These are phyloP conservation scores for Myotis planiceps DNA, from an alignment of 2,797 vertebrate species.

Conservation along the genomic window DNA sequence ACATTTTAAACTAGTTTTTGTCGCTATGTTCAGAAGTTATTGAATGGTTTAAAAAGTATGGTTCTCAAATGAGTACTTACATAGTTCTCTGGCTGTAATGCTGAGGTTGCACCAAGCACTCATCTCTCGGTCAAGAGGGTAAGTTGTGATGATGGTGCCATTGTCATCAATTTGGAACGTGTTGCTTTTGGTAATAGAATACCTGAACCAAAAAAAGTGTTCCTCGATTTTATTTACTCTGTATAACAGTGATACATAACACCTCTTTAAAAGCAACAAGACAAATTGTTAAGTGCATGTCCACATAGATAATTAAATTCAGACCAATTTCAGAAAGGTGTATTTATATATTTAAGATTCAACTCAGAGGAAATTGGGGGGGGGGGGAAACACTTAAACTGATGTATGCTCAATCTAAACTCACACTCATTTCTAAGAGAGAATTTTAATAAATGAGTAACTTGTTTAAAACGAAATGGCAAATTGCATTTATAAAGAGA, in stretches of 20 bases:
- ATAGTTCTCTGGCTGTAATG: constrained; percentile 91
- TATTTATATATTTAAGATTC: constrained; percentile 75
- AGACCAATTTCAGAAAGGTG: constrained; percentile 65
- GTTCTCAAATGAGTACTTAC: constrained; percentile 87
- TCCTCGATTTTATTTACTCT: constrained; percentile 48
- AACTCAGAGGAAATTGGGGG: constrained; percentile 20
- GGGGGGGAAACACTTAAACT: constrained; percentile 75
- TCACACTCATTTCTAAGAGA: constrained; percentile 66
- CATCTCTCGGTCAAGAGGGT: constrained; percentile 92
- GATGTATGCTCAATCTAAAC: constrained; percentile 70
- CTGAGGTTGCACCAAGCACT: constrained; percentile 94
- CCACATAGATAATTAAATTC: not conserved
- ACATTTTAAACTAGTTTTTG: not conserved
- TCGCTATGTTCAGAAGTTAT: not conserved
- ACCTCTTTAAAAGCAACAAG: constrained; percentile 54
- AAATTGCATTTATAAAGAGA: constrained; percentile 72
- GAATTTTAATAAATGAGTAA: constrained; percentile 66
- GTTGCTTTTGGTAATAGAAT: constrained; percentile 88
- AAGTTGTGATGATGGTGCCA: constrained; percentile 90
- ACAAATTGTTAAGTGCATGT: constrained; percentile 56
- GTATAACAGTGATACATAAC: not conserved
- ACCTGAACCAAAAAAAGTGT: constrained; percentile 87
- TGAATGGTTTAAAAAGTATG: not conserved
- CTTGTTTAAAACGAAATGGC: constrained; percentile 74
- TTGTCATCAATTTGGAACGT: constrained; percentile 92